Conservation (phyloP, 2,797 vertebrate genomes). For the Zenarchopterus dispar region DNA sequence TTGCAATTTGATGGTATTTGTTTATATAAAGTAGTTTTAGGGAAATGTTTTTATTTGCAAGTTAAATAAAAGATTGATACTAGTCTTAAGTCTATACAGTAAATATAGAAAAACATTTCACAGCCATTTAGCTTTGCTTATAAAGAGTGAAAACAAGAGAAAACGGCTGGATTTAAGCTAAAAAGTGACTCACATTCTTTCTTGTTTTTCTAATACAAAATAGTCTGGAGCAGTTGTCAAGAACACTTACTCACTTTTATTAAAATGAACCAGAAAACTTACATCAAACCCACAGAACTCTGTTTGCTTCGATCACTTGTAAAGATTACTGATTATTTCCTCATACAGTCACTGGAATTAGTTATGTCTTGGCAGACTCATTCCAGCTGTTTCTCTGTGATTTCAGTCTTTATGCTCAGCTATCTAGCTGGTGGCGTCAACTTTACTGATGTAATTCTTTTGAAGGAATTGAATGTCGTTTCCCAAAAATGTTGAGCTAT, state of each 20-base stretch:
- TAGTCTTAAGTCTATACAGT: no score
- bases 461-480: constrained; percentile 10
- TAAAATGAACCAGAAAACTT: no score
- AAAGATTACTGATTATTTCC: neutral
- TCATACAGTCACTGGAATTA: neutral
- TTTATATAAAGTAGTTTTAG: no score
- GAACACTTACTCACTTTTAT: no score
- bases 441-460: neutral
- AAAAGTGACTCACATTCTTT: neutral
- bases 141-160: neutral
- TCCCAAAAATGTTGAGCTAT: neutral
- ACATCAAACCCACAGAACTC: no score
- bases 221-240: no score
- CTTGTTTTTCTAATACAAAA: no score
- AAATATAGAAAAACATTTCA: no score
- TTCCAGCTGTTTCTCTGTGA: constrained; percentile 1
- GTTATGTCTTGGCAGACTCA: neutral
- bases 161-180: neutral
- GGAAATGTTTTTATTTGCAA: no score
- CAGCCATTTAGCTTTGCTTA: constrained; percentile 7
- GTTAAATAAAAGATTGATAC: no score
- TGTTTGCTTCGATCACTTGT: neutral
- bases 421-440: neutral
- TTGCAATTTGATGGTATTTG: no score
- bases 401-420: constrained; percentile 15